These are phyloP conservation scores for Nephrotoma guestfalica DNA, from an alignment of 2,888 invertebrate species.

Conservation along the genomic window DNA sequence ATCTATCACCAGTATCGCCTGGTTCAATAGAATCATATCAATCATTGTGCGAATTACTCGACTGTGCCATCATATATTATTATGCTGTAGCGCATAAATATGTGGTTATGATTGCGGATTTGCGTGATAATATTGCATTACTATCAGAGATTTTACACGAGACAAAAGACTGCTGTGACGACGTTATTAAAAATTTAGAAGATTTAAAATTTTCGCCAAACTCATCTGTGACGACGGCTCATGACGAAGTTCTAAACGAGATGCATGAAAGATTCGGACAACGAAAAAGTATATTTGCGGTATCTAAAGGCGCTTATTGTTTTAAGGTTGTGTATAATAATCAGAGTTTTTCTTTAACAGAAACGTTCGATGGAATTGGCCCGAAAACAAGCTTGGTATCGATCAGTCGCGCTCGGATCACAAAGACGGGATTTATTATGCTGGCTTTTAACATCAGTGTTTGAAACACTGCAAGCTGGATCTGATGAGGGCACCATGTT, in stretches of 20 bases:
- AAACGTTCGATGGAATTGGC: conserved; percentile 40
- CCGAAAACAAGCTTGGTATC: conserved; percentile 50
- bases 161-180: conserved; percentile 26
- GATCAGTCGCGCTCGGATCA: conserved; percentile 42
- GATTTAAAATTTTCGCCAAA: conserved; percentile 22
- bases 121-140: conserved; percentile 29
- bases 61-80: conserved; percentile 27
- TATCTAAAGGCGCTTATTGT: conserved; percentile 12
- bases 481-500: conserved; percentile 42
- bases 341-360: conserved; percentile 14
- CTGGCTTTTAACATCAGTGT: conserved; percentile 38
- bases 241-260: conserved; percentile 24
- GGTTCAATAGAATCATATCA: conserved; percentile 20
- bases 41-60: conserved; percentile 27
- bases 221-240: conserved; percentile 23
- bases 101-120: conserved; percentile 27
- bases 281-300: conserved; percentile 29
- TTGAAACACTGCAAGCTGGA: conserved; percentile 36
- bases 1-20: conserved; percentile 11
- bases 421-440: conserved; percentile 38
- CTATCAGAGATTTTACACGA: conserved; percentile 29
- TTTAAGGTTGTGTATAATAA: neutral
- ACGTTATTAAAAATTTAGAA: conserved; percentile 24
- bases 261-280: conserved; percentile 26
- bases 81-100: conserved; percentile 32